Base-by-base conservation (phyloP, 1,140 invertebrate species). In the Venturia canescens region DNA sequence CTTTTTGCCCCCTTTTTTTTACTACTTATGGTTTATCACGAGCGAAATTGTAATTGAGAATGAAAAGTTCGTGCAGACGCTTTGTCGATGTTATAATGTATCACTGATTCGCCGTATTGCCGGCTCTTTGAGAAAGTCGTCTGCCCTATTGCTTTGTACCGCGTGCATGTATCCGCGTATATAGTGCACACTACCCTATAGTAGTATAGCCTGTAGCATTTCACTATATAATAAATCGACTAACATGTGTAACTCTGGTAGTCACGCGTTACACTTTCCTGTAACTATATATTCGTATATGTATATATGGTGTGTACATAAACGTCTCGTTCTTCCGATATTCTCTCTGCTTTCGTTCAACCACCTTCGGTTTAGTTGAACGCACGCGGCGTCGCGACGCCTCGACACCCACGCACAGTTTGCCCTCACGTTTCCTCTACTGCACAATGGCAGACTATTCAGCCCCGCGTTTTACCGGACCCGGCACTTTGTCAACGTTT, bases 41-140 rank as follows among this genome's bases (percentile, higher is more conserved):
- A 23, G 26, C 18, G 27, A 34, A 16, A 31, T 29, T 26, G 26
- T 48, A 21, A 21, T 48, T 53, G 72, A 75, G 44, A 29, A 77
- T 57, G 53, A 84, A 84, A 78, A 76, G 80, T 74, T 23, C 38
- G 31, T 50, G 31, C 6, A 60, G 53, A 50, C 74, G 81, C 72
- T 44, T 79, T 79, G 13, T 66, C 23, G 26, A 27, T 27, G 23
- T 26, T 66, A 5, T 57, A 57, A 57, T 21, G 38, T 66, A 66
- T 66, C 60, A 3, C 60, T 57, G 21, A 57, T 57, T 15, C 23
- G 21, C 60, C 6, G 70, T 38, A 72, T 26, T 31, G 70, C 70
- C 70, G 70, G 60, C 60, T 66, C 70, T 57, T 57, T 44, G 38
- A 23, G 53, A 50, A 72, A 31, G 44, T 50, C 70, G 70, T 50